These are phyloP conservation scores for Idaea aversata DNA, from an alignment of 2,888 invertebrate genomes.

Conservation along the genomic window DNA sequence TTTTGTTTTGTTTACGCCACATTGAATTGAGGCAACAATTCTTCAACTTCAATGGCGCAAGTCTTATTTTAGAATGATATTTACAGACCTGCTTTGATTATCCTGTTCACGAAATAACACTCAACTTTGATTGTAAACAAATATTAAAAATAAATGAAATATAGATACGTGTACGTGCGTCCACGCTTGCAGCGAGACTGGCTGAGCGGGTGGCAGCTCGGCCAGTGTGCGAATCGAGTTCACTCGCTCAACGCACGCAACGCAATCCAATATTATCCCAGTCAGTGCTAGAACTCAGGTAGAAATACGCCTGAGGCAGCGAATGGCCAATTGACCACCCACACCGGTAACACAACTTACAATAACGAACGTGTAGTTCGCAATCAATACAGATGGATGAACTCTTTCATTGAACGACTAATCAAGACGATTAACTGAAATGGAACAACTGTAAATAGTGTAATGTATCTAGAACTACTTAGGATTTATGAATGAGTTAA, in stretches of 20 bases:
- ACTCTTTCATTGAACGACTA: neutral
- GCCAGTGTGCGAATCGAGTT: conserved; percentile 59
- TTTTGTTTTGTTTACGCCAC: conserved; percentile 56
- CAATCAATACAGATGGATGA: neutral
- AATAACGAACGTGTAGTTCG: neutral
- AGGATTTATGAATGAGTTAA: conserved; percentile 11
- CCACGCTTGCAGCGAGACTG: conserved; percentile 60
- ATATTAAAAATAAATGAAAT: conserved; percentile 25
- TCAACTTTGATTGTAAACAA: conserved; percentile 68
- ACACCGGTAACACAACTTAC: conserved; percentile 24
- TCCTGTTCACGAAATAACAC: conserved; percentile 60
- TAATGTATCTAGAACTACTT: neutral
- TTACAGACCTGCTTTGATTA: conserved; percentile 66
- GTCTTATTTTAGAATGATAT: conserved; percentile 35
- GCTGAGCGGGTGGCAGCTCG: conserved; percentile 28
- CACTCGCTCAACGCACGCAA: conserved; percentile 57
- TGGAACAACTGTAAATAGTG: neutral
- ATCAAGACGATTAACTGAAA: neutral
- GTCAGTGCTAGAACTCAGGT: conserved; percentile 26
- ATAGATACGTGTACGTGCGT: conserved; percentile 48
- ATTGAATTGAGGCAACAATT: conserved; percentile 17
- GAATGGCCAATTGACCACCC: conserved; percentile 34
- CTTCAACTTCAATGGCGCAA: conserved; percentile 12
- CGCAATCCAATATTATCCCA: conserved; percentile 27
- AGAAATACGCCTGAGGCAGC: conserved; percentile 32